These are phyloP conservation scores for Drosophila ficusphila DNA, from an alignment of 1,140 invertebrate genomes.

Conservation along the genomic window DNA sequence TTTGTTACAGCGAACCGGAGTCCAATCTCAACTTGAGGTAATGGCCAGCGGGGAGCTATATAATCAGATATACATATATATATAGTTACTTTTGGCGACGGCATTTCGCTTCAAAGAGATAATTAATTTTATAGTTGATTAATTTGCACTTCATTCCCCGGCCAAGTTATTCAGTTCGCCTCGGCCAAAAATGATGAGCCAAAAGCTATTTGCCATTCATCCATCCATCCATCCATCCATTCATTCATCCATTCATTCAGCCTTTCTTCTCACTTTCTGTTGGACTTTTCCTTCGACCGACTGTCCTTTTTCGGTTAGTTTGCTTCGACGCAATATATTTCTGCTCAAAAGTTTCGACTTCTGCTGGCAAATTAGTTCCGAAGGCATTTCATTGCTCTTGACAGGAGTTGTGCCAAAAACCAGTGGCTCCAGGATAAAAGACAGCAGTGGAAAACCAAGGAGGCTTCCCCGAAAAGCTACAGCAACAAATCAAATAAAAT, in stretches of 20 bases:
- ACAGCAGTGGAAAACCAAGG: constrained; percentile 6
- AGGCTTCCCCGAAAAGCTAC: neutral
- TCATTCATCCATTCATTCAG: constrained; percentile 1
- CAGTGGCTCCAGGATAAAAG: constrained; percentile 8
- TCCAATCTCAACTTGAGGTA: neutral
- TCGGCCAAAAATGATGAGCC: constrained; percentile 35
- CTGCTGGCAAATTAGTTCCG: constrained; percentile 32
- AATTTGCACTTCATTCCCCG: constrained; percentile 43
- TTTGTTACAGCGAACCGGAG: neutral
- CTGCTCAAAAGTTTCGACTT: constrained; percentile 40
- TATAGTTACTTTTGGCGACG: constrained; percentile 1
- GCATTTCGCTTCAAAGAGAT: constrained; percentile 43
- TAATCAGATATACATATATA: neutral
- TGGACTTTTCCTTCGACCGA: neutral
- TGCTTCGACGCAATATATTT: constrained; percentile 42
- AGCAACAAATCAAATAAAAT: neutral
- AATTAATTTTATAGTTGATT: constrained; percentile 63
- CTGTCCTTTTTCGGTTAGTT: constrained; percentile 43
- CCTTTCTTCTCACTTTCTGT: constrained; percentile 24
- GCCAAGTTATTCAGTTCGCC: neutral
- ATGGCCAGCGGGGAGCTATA: neutral
- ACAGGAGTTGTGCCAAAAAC: constrained; percentile 11
- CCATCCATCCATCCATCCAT: neutral
- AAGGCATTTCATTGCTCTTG: constrained; percentile 8
- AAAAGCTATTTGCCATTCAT: constrained; percentile 49